Conservation (phyloP, 2,888 invertebrate genomes). For the Omphaloscelis lunosa region DNA sequence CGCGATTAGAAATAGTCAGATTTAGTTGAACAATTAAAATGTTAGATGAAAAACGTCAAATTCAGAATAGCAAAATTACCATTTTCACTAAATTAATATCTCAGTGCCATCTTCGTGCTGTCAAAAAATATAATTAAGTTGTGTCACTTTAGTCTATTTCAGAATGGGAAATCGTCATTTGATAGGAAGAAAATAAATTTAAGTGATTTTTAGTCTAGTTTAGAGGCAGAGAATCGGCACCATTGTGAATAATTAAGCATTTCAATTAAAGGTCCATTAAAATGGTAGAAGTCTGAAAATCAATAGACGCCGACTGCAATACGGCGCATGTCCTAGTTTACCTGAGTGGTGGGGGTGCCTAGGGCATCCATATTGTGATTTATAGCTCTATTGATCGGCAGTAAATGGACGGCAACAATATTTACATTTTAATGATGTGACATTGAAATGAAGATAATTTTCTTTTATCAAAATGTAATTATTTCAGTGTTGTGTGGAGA, state of each 20-base stretch:
- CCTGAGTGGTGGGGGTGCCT: conserved; percentile 42
- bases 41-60: too few species aligned
- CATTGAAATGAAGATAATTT: background rate
- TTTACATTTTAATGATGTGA: background rate
- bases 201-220: too few species aligned
- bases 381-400: conserved; percentile 44
- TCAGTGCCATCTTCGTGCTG: too few species aligned
- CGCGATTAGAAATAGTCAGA: too few species aligned
- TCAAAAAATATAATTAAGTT: too few species aligned
- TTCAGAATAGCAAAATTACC: too few species aligned
- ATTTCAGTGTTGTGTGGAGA: background rate
- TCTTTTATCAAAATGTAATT: background rate
- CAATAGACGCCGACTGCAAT: conserved; percentile 32
- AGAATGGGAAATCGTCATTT: too few species aligned
- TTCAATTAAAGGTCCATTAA: background rate
- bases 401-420: background rate
- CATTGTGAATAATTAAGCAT: conserved; percentile 5
- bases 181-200: too few species aligned
- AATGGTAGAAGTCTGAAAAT: conserved; percentile 20
- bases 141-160: too few species aligned
- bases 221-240: too few species aligned
- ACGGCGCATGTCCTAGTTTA: conserved; percentile 53
- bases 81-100: too few species aligned
- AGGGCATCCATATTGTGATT: conserved; percentile 45
- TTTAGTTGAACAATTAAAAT: too few species aligned